Conservation (phyloP, 1,140 invertebrate species). For the Apocrypta bakeri region DNA sequence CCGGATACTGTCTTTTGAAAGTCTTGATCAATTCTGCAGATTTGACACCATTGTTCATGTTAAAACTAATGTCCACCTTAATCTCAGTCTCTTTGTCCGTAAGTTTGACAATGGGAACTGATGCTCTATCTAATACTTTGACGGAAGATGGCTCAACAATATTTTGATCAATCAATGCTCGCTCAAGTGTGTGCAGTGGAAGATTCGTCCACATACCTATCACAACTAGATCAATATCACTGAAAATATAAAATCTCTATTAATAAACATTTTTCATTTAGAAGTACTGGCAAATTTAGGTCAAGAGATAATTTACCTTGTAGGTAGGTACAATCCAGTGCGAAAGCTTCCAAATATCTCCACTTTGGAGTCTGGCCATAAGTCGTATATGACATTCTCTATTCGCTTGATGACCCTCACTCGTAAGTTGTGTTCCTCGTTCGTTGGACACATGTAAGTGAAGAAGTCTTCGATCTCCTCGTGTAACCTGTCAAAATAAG, state of each 20-base stretch:
- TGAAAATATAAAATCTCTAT: constrained; percentile 70
- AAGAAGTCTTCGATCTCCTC: constrained; percentile 98
- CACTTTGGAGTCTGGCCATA: constrained; percentile 94
- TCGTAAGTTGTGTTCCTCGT: constrained; percentile 90
- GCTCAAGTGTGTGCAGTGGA: constrained; percentile 92
- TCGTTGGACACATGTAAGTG: constrained; percentile 92
- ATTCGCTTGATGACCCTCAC: constrained; percentile 91
- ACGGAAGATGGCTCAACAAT: constrained; percentile 91
- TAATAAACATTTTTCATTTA: background rate
- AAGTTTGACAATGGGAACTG: constrained; percentile 97
- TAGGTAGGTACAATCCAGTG: constrained; percentile 95
- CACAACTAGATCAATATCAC: constrained; percentile 98
- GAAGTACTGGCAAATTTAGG: background rate
- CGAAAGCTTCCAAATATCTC: constrained; percentile 97
- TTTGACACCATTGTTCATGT: constrained; percentile 96
- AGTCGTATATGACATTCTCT: constrained; percentile 86
- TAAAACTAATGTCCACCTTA: constrained; percentile 98
- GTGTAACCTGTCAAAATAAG: constrained; percentile 82
- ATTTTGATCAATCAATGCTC: constrained; percentile 89
- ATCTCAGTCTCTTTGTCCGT: constrained; percentile 96
- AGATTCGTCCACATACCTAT: constrained; percentile 95
- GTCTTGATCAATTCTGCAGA: constrained; percentile 96
- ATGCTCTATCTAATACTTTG: constrained; percentile 97
- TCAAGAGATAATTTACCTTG: constrained; percentile 76
- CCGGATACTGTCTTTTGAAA: constrained; percentile 86